These are phyloP conservation scores for Adrianichthys oophorus DNA, from an alignment of 2,797 vertebrate genomes.

Conservation along the genomic window DNA sequence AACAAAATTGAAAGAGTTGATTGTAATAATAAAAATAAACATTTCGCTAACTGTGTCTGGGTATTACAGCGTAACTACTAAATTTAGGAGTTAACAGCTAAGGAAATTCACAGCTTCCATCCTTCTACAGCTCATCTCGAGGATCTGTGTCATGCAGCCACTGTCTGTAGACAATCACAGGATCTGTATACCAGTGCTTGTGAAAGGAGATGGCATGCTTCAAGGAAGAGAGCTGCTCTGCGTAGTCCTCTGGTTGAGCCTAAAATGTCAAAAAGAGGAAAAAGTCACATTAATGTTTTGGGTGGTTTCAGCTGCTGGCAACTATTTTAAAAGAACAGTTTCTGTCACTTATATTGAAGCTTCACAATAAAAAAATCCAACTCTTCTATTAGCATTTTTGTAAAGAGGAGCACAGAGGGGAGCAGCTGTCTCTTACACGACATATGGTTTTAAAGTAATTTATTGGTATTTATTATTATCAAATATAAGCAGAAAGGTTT, in stretches of 20 bases:
- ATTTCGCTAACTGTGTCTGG: too few species aligned
- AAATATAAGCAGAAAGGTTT: too few species aligned
- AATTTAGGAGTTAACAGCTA: too few species aligned
- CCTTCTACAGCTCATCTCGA: slow-evolving; percentile 57
- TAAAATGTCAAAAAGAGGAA: slow-evolving; percentile 38
- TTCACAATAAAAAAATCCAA: not conserved
- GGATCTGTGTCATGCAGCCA: slow-evolving; percentile 76
- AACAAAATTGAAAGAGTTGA: too few species aligned
- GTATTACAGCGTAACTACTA: too few species aligned
- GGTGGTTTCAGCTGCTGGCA: slow-evolving; percentile 2
- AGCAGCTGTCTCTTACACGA: too few species aligned
- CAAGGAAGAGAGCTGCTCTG: slow-evolving; percentile 76
- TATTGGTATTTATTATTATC: too few species aligned
- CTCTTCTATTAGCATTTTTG: too few species aligned
- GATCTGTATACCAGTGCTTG: slow-evolving; percentile 92
- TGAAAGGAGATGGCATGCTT: slow-evolving; percentile 88
- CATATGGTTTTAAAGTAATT: too few species aligned
- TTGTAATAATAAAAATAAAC: too few species aligned
- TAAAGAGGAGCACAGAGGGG: too few species aligned
- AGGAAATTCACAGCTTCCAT: not conserved
- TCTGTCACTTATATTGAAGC: not conserved
- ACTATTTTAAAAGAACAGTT: not conserved
- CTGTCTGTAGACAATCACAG: slow-evolving; percentile 80
- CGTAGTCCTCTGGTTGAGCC: slow-evolving; percentile 82
- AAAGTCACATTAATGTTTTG: too few species aligned